Percentiles rank a stretch among this genome's conserved stretches.
phyloP scores from a whole-genome alignment of 2,888 invertebrate genomes.

The Caenorhabditis afra region DNA sequence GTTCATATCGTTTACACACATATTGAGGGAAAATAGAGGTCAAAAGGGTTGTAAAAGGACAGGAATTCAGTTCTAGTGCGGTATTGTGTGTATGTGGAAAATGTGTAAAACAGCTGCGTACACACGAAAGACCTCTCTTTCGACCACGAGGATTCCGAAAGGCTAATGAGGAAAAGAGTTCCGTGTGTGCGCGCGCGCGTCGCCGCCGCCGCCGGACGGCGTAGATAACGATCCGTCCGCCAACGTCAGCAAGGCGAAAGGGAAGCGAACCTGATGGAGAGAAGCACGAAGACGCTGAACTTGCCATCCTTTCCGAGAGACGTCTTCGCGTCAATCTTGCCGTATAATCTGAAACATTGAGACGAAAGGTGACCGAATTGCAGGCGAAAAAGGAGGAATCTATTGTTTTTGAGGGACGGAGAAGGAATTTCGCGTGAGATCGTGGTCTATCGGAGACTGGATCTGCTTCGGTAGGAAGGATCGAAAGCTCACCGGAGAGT shows the following conservation, averaged over 20 bases:
- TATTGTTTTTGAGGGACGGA: neutral
- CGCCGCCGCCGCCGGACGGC: neutral
- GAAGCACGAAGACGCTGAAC: constrained; percentile 95
- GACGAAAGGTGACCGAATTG: neutral
- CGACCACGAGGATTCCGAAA: constrained; percentile 3
- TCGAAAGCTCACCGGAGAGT: constrained; percentile 85
- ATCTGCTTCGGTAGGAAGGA: neutral
- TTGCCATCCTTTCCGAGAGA: constrained; percentile 97
- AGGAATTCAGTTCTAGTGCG: neutral
- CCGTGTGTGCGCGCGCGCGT: constrained; percentile 11
- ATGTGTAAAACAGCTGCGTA: constrained; percentile 48
- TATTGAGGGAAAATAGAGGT: constrained; percentile 26
- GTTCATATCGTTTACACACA: constrained; percentile 8
- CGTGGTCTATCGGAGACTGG: neutral
- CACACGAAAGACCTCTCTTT: constrained; percentile 12
- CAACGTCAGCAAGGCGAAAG: constrained; percentile 1
- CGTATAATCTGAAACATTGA: constrained; percentile 47
- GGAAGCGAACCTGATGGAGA: constrained; percentile 89
- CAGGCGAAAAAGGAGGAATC: neutral
- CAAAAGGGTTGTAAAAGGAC: constrained; percentile 40
- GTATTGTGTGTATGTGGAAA: constrained; percentile 4
- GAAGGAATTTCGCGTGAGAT: neutral
- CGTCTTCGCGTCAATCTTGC: constrained; percentile 90
- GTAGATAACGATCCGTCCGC: constrained; percentile 38
- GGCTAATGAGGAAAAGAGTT: constrained; percentile 17